These are phyloP conservation scores for Haliclona indistincta DNA, from an alignment of 37 sponge, comb jelly and placozoan species.

Conservation along the genomic window DNA sequence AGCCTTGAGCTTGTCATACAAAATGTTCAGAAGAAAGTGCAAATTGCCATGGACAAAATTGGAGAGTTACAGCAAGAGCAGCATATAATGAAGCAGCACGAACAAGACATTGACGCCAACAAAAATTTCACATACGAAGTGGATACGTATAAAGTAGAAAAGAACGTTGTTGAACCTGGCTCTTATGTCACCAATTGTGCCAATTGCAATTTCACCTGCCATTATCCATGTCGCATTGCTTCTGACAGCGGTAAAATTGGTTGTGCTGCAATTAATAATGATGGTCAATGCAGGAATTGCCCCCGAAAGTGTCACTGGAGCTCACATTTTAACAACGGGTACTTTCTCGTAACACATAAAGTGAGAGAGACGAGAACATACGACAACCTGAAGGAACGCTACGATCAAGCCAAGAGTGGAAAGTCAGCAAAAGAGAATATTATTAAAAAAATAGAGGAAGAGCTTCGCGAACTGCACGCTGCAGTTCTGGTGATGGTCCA, in stretches of 20 bases:
- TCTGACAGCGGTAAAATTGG: constrained; percentile 40
- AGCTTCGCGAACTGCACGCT: neutral
- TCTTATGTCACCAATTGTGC: constrained; percentile 67
- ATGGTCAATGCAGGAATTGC: constrained; percentile 44
- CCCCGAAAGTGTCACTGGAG: constrained; percentile 51
- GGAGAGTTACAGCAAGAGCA: constrained; percentile 45
- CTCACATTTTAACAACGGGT: constrained; percentile 47
- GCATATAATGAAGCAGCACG: constrained; percentile 19
- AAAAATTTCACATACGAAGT: constrained; percentile 57
- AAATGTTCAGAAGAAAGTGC: constrained; percentile 40
- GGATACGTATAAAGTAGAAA: constrained; percentile 11
- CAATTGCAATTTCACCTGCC: constrained; percentile 74
- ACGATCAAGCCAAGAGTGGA: constrained; percentile 31
- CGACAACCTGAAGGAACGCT: constrained; percentile 51
- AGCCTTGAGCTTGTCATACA: constrained; percentile 35
- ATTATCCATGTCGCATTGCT: constrained; percentile 35
- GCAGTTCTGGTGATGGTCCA: constrained; percentile 10
- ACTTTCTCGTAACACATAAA: constrained; percentile 35
- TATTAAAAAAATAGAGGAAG: constrained; percentile 15
- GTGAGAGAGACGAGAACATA: constrained; percentile 38
- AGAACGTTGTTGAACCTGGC: constrained; percentile 25
- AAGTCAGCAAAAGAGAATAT: constrained; percentile 20
- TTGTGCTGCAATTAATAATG: constrained; percentile 46
- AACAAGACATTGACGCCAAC: constrained; percentile 31
- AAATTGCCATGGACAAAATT: constrained; percentile 24